Base-by-base conservation (phyloP, 2,797 vertebrate genomes). In the Sebastes goodei region DNA sequence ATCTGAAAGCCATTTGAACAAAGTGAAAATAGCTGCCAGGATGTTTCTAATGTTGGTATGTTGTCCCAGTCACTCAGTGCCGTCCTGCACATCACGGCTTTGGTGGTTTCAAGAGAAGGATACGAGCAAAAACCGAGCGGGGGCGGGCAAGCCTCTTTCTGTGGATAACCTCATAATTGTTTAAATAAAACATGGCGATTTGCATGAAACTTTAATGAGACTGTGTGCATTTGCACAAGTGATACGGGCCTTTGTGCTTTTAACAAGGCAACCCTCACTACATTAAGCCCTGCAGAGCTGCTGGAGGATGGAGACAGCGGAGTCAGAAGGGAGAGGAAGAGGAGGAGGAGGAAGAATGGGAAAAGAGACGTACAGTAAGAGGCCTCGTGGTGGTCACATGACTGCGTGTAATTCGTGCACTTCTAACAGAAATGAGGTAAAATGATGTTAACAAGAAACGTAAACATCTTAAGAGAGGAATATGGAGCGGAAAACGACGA, bases 111-210 rank as follows among this genome's bases (percentile, higher is more conserved):
- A 6, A 82, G 67, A 55, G 64, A 29, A 80, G 86, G 73, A 81
- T 85, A 81, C 10, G 6, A 78, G 89, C 21, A 35, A 81, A 46
- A 83, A 57, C 72, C 11, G 7, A 68, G 71, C 74, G 62, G 61
- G 61, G 75, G 64, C 27, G 6, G 65, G 71, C 78, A 15, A 82
- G 79, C 79, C 83, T 82, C 89, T 91, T 89, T 91, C 88, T 90
- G 92, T 80, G 86, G 90, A 86, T 74, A 94, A 93, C 90, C 91
- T 95, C 92, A 81, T 94, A 94, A 94, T 94, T 95, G 91, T 93
- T 94, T 96, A 90, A 96, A 96, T 96, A 95, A 96, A 96, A 94
- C 86, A 96, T 95, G 84, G 27, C 59, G 14, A 86, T 92, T 88
- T 92, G 66, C 86, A 93, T 96, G 85, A 95, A 96, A 95, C 63